Conservation (phyloP, 2,888 invertebrate genomes). For the Notodromas monacha region DNA sequence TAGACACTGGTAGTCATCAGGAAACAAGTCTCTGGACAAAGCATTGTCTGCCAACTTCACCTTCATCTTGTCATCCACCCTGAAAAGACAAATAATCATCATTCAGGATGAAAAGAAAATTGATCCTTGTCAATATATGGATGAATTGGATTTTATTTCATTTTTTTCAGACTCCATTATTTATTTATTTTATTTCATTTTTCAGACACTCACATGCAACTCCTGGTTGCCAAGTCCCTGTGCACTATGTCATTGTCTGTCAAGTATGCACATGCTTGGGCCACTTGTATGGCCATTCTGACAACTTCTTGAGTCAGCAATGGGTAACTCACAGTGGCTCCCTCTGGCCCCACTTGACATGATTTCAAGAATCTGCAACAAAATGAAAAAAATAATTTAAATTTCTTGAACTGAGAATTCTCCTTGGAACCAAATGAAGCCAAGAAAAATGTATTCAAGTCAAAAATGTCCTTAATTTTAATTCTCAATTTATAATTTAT, state of each 20-base stretch:
- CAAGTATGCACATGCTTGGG: not conserved
- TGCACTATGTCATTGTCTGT: not conserved
- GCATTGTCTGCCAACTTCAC: slow-evolving; percentile 79
- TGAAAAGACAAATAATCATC: no score
- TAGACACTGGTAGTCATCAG: slow-evolving; percentile 76
- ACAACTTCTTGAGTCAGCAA: not conserved
- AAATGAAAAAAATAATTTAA: no score
- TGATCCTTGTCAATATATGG: not conserved
- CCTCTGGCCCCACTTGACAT: not conserved
- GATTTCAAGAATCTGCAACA: not conserved
- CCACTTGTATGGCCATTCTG: not conserved
- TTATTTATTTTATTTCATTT: not conserved
- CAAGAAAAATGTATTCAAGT: no score
- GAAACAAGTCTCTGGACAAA: slow-evolving; percentile 66
- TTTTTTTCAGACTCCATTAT: not conserved
- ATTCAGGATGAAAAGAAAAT: slow-evolving; percentile 10
- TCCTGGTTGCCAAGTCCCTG: not conserved
- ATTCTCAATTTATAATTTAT: no score
- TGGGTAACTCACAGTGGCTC: no score
- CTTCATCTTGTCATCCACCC: slow-evolving; percentile 46
- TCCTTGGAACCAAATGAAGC: no score
- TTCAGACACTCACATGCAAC: not conserved
- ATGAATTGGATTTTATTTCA: not conserved
- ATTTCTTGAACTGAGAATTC: no score
- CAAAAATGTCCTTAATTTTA: no score